These are phyloP conservation scores for Octopus sinensis DNA, from an alignment of 1,140 invertebrate genomes.

Conservation along the genomic window DNA sequence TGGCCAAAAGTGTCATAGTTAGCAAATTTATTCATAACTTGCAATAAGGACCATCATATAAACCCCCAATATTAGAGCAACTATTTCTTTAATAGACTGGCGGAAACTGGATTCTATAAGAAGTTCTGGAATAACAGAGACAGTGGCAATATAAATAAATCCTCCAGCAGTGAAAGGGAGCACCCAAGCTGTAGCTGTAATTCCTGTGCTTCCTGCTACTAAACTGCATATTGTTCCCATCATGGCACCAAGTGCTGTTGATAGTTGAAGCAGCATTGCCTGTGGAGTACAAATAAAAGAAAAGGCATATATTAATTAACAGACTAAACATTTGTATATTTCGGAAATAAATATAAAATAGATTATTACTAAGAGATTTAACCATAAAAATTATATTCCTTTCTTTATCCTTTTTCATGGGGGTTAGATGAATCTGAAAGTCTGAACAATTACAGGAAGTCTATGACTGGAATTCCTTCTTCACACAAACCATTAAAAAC, in stretches of 20 bases:
- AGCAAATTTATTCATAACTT: constrained; percentile 69
- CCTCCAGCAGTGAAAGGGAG: constrained; percentile 95
- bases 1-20: no score
- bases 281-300: constrained; percentile 51
- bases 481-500: no score
- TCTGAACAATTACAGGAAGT: no score
- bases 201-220: constrained; percentile 66
- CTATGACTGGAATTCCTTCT: no score
- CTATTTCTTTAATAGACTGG: constrained; percentile 83
- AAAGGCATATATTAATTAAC: neutral
- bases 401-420: no score
- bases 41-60: constrained; percentile 91
- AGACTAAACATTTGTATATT: no score
- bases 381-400: no score
- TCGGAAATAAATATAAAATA: no score
- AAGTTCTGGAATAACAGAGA: constrained; percentile 89
- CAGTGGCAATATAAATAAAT: constrained; percentile 97
- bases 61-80: constrained; percentile 78
- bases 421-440: no score
- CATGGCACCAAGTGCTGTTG: constrained; percentile 91
- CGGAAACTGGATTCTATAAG: constrained; percentile 75
- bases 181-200: constrained; percentile 78
- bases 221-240: constrained; percentile 85
- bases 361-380: no score
- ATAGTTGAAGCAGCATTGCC: constrained; percentile 87